Percentiles rank a stretch among this genome's conserved stretches.
phyloP scores from a whole-genome alignment of 2,113 vertebrate species.

The Varanus salvator region DNA sequence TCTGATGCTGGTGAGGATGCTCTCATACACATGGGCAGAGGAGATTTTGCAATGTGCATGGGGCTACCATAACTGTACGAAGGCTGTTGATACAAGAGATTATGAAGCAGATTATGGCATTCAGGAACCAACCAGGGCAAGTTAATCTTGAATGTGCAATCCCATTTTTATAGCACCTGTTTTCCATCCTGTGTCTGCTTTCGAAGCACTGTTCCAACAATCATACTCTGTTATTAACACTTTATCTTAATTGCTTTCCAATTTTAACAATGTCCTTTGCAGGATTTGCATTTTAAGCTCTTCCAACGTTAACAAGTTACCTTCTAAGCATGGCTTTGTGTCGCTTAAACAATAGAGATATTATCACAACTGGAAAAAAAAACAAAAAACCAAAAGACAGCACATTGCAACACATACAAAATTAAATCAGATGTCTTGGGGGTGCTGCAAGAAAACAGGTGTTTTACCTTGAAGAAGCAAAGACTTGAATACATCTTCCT shows the following conservation, averaged over 20 bases:
- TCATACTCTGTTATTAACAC: conserved; percentile 34
- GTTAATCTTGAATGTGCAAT: conserved; percentile 67
- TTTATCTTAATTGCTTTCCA: conserved; percentile 3
- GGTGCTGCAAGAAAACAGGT: conserved; percentile 40
- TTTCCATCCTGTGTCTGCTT: conserved; percentile 31
- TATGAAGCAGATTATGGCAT: conserved; percentile 74
- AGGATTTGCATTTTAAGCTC: conserved; percentile 12
- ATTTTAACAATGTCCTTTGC: conserved; percentile 10
- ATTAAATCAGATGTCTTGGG: conserved; percentile 23
- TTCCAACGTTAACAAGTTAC: conserved; percentile 35
- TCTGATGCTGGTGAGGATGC: conserved; percentile 81
- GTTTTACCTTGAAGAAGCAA: conserved; percentile 15
- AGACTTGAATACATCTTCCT: background rate
- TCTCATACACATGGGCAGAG: conserved; percentile 78
- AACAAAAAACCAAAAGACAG: background rate
- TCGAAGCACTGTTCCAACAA: background rate
- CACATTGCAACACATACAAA: conserved; percentile 4
- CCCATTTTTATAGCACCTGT: conserved; percentile 29
- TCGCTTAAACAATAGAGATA: conserved; percentile 5
- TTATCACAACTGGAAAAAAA: background rate
- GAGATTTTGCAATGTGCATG: conserved; percentile 78
- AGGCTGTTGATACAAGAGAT: conserved; percentile 82
- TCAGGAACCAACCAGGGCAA: conserved; percentile 51
- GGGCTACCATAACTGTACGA: conserved; percentile 79
- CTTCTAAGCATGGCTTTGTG: background rate